phyloP scores from a whole-genome alignment of 1,140 invertebrate species.

The Thaumatotibia leucotreta region DNA sequence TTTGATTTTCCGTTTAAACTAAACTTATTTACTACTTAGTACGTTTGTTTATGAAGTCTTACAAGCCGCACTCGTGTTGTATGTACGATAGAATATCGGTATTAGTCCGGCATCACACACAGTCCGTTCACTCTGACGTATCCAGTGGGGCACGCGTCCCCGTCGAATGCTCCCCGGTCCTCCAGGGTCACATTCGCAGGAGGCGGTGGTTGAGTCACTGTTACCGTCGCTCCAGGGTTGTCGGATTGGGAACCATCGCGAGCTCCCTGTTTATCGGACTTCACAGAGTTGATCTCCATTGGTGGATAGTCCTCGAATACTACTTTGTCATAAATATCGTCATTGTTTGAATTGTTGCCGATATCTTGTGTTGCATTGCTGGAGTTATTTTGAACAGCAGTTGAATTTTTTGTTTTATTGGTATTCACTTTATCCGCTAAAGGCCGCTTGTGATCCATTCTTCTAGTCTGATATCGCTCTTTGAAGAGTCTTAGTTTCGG shows the following conservation, averaged over 20 bases:
- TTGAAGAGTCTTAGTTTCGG: not conserved
- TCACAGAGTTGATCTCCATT: not conserved
- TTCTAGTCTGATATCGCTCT: not conserved
- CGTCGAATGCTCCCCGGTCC: conserved; percentile 34
- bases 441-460: not conserved
- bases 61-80: too few relatives aligned
- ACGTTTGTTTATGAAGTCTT: too few relatives aligned
- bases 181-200: conserved; percentile 23
- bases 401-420: not conserved
- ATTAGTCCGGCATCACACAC: conserved; percentile 28
- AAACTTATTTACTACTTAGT: too few relatives aligned
- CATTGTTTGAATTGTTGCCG: not conserved
- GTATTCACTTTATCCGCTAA: not conserved
- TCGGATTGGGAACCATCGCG: not conserved
- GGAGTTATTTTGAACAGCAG: not conserved
- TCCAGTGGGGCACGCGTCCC: conserved; percentile 36
- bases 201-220: not conserved
- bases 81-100: too few relatives aligned
- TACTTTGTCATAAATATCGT: not conserved
- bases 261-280: not conserved
- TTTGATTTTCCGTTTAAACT: too few relatives aligned
- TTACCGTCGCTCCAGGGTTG: not conserved
- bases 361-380: not conserved
- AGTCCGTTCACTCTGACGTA: conserved; percentile 33
- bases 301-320: not conserved